These are phyloP conservation scores for Drosophila colorata DNA, from an alignment of 2,888 invertebrate genomes.

Conservation along the genomic window DNA sequence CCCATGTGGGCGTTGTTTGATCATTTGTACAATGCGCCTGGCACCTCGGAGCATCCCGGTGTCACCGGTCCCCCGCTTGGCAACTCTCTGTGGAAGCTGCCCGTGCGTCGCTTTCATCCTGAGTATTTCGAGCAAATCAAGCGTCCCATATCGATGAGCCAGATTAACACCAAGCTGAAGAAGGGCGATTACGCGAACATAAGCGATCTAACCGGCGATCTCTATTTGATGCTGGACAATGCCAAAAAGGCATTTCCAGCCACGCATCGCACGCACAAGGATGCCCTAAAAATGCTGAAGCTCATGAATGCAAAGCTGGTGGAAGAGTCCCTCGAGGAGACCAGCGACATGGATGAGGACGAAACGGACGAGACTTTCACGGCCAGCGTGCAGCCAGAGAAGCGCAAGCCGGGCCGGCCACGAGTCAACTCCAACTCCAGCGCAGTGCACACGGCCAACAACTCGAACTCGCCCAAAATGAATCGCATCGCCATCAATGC, in stretches of 20 bases:
- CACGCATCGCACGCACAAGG: conserved; percentile 92
- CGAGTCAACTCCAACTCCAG: conserved; percentile 74
- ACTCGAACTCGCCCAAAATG: conserved; percentile 79
- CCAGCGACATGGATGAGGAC: conserved; percentile 77
- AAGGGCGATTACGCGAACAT: conserved; percentile 93
- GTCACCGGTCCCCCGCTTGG: conserved; percentile 91
- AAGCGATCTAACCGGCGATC: conserved; percentile 95
- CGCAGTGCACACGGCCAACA: conserved; percentile 61
- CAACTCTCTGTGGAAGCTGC: conserved; percentile 97
- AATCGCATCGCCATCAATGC: conserved; percentile 82
- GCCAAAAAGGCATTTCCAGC: conserved; percentile 95
- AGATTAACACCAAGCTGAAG: conserved; percentile 94
- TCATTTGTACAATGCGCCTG: conserved; percentile 89
- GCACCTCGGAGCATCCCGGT: conserved; percentile 86
- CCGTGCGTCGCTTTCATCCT: conserved; percentile 95
- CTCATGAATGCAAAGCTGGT: conserved; percentile 92
- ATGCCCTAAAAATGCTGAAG: conserved; percentile 93
- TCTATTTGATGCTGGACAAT: conserved; percentile 98
- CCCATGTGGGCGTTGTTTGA: conserved; percentile 97
- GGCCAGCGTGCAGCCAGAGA: conserved; percentile 66
- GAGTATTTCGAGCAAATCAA: conserved; percentile 99
- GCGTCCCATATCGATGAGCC: conserved; percentile 96
- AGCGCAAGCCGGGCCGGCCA: conserved; percentile 82
- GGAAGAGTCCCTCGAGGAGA: conserved; percentile 83
- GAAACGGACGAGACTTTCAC: conserved; percentile 66